Evolutionary conservation across 2,113 vertebrate species (phyloP).

Genomic region (Hydrolagus affinis): DNA sequence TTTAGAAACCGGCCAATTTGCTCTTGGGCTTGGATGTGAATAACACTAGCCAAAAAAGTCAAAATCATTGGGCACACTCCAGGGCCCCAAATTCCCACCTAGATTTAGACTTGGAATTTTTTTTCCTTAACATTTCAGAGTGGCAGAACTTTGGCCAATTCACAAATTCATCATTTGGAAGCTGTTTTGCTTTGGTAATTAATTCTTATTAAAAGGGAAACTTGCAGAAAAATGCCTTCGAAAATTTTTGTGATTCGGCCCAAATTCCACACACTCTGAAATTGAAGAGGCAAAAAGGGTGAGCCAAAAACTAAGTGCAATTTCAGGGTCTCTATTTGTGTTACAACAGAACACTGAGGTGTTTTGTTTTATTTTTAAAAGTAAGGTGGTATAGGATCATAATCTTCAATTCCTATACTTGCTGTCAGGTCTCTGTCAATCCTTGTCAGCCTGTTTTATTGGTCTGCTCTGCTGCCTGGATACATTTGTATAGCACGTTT

Average conservation of each 20-base stretch:
- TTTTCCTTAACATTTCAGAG: too few relatives aligned
- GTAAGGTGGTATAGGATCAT: neutral
- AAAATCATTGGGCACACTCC: neutral
- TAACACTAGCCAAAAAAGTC: neutral
- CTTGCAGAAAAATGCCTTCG: too few relatives aligned
- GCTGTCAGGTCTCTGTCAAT: neutral
- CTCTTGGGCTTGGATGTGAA: neutral
- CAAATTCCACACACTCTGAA: too few relatives aligned
- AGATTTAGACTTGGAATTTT: too few relatives aligned
- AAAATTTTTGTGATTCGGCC: too few relatives aligned
- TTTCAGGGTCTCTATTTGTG: neutral
- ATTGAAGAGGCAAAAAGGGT: too few relatives aligned
- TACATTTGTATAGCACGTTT: neutral
- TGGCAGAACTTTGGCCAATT: too few relatives aligned
- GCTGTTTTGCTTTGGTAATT: too few relatives aligned
- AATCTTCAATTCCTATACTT: neutral
- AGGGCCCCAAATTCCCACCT: neutral
- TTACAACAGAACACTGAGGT: neutral
- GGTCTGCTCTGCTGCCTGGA: neutral
- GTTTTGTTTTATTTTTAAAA: neutral
- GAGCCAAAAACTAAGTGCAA: neutral
- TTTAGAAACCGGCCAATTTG: neutral
- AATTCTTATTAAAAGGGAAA: too few relatives aligned
- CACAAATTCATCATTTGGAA: too few relatives aligned
- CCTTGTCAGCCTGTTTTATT: neutral